Conservation (phyloP, 2,113 vertebrate genomes). For the Notarius lentiginosus region DNA sequence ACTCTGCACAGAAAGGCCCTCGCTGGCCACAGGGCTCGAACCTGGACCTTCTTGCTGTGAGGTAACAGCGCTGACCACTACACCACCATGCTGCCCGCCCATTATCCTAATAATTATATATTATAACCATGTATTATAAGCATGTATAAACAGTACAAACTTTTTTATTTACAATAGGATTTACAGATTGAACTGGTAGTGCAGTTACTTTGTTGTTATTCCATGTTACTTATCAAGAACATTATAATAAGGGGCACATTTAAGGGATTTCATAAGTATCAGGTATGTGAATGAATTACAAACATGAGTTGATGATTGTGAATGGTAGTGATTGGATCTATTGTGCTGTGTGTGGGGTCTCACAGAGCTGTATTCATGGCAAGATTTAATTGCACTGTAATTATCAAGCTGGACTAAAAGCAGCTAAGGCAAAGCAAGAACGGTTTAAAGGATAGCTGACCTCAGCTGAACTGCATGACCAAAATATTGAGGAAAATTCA, state of each 20-base stretch:
- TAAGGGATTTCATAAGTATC: not conserved
- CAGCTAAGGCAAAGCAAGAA: slow-evolving; percentile 87
- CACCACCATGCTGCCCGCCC: not conserved
- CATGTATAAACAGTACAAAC: not conserved
- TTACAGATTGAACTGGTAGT: not conserved
- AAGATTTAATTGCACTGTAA: slow-evolving; percentile 82
- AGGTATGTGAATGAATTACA: slow-evolving; percentile 64
- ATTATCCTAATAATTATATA: not conserved
- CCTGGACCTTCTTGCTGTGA: too few species aligned
- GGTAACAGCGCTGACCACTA: too few species aligned
- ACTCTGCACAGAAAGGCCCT: too few species aligned
- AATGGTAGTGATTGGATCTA: slow-evolving; percentile 71
- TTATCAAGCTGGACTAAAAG: slow-evolving; percentile 86
- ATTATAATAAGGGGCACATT: not conserved
- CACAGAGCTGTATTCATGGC: slow-evolving; percentile 29
- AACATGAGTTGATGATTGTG: slow-evolving; percentile 55
- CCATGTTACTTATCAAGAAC: too few species aligned
- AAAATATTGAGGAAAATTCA: slow-evolving; percentile 63
- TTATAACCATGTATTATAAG: not conserved
- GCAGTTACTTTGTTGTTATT: not conserved
- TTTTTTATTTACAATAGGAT: not conserved
- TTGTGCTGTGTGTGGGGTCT: slow-evolving; percentile 52
- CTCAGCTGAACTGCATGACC: slow-evolving; percentile 75
- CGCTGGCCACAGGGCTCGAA: too few species aligned
- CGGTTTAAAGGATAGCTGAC: slow-evolving; percentile 65